Conservation (phyloP, 1,140 invertebrate genomes). For the Plodia interpunctella region DNA sequence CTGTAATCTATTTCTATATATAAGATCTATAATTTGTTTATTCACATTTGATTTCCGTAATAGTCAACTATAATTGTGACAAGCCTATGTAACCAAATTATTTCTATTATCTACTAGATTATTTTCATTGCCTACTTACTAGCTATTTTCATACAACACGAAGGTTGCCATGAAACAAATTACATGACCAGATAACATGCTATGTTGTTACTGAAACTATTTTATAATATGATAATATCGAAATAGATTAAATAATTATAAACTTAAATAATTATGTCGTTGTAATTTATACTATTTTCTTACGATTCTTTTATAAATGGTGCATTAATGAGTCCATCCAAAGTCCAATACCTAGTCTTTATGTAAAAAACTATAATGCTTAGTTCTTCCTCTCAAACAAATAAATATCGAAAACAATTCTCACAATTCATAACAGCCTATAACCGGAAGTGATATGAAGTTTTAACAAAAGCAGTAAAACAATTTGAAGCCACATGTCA, state of each 20-base stretch:
- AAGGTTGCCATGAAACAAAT: conserved; percentile 19
- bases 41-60: too few species aligned
- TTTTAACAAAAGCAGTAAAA: conserved; percentile 29
- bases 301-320: too few species aligned
- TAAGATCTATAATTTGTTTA: too few species aligned
- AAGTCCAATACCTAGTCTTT: too few species aligned
- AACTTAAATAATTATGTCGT: background rate
- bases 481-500: conserved; percentile 34
- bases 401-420: background rate
- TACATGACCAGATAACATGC: conserved; percentile 20
- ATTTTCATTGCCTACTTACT: conserved; percentile 1
- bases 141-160: conserved; percentile 15
- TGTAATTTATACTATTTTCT: background rate
- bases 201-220: conserved; percentile 13
- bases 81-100: background rate
- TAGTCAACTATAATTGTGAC: too few species aligned
- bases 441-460: conserved; percentile 9
- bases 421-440: too few species aligned
- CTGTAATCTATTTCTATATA: too few species aligned
- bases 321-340: too few species aligned
- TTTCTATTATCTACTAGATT: conserved; percentile 8
- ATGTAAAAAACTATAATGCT: too few species aligned
- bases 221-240: conserved; percentile 5
- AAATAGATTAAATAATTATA: background rate
- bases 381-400: background rate